phyloP scores from a whole-genome alignment of 2,797 vertebrate species.

The Sarcophilus harrisii region DNA sequence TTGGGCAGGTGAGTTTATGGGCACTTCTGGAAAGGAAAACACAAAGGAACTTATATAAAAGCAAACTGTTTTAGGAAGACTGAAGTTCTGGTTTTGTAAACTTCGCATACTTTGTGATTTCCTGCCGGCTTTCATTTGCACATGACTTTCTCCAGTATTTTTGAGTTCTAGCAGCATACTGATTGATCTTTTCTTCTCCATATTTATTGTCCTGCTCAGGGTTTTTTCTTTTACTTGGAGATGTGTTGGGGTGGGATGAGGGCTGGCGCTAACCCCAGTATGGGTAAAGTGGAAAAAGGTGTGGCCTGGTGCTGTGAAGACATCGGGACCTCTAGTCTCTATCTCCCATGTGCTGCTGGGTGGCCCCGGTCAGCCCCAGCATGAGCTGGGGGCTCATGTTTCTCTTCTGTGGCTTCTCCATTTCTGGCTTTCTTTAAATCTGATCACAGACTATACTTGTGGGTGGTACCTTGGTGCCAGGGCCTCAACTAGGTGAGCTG shows the following conservation, averaged over 20 bases:
- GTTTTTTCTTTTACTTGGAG: background rate
- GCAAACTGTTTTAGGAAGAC: slow-evolving; percentile 18
- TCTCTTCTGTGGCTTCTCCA: background rate
- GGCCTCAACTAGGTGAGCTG: background rate
- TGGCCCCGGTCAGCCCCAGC: slow-evolving; percentile 60
- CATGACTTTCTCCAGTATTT: slow-evolving; percentile 24
- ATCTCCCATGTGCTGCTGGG: background rate
- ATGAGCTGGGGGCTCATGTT: too few relatives aligned
- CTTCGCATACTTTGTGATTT: slow-evolving; percentile 37
- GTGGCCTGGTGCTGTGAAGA: background rate
- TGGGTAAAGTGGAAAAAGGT: background rate
- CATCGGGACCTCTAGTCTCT: background rate
- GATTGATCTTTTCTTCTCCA: slow-evolving; percentile 40
- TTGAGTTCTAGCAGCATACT: slow-evolving; percentile 46
- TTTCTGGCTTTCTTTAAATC: background rate
- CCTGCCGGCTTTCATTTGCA: slow-evolving; percentile 50
- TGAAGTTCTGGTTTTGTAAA: slow-evolving; percentile 36
- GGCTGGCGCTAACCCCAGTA: background rate
- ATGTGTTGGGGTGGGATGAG: background rate
- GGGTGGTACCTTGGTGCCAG: background rate
- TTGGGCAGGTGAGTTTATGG: background rate
- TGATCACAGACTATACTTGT: background rate
- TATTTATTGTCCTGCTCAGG: background rate
- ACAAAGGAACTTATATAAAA: slow-evolving; percentile 33
- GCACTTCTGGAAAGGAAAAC: background rate